Percentiles rank a stretch among this genome's conserved stretches.
Conservation (phyloP, 2,113 vertebrate species). For the Uria lomvia region DNA sequence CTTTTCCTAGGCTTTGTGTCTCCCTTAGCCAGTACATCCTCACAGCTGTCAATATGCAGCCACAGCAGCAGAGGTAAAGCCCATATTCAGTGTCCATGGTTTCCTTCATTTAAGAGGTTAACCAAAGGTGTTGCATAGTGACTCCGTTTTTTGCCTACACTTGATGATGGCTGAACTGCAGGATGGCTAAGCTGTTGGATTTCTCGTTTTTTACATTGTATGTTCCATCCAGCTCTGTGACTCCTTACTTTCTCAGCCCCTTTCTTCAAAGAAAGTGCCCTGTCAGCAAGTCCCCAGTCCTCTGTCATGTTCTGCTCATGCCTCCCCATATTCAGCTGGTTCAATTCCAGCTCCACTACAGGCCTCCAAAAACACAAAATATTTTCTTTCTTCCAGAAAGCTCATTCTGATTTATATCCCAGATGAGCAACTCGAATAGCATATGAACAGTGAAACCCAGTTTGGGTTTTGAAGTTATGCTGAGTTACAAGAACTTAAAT, state of each 20-base stretch:
- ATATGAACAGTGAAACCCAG: not conserved
- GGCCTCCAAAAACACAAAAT: constrained; percentile 42
- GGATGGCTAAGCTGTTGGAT: not conserved
- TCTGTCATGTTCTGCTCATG: constrained; percentile 3
- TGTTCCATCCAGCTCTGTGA: not conserved
- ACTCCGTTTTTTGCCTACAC: not conserved
- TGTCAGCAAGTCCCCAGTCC: constrained; percentile 2
- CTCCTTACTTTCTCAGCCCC: constrained; percentile 1
- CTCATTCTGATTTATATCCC: constrained; percentile 30
- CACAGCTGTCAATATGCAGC: not conserved
- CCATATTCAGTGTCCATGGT: not conserved
- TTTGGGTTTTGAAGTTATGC: not conserved
- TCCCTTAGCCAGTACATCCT: not conserved
- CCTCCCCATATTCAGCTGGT: constrained; percentile 7
- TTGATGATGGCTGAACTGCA: not conserved
- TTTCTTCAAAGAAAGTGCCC: constrained; percentile 20
- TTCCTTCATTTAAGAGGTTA: not conserved
- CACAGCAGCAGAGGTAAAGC: not conserved
- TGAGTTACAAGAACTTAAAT: not conserved
- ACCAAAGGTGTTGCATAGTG: not conserved
- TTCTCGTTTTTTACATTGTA: not conserved
- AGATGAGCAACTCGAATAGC: not conserved
- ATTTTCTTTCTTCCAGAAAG: constrained; percentile 34
- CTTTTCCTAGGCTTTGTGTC: not conserved
- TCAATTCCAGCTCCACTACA: constrained; percentile 25